Percentiles rank a stretch among this genome's conserved stretches.
Evolutionary conservation across 92 coral and sea anemone species (phyloP).

Genomic region (Palythoa heliodiscus): DNA sequence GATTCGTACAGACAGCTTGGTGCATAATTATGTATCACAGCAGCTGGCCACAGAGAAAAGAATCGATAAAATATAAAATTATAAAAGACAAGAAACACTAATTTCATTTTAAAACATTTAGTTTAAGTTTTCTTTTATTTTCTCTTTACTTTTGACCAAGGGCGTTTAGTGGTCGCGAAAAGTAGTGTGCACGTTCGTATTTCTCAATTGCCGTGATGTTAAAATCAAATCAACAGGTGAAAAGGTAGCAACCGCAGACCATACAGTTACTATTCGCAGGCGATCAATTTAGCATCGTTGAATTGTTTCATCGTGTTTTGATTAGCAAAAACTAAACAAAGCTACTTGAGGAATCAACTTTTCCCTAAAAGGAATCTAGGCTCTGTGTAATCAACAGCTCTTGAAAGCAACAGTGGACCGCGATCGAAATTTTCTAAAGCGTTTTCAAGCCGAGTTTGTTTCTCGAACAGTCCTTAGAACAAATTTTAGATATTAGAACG

Average conservation of each 20-base stretch:
- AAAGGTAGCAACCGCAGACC: conserved; percentile 42
- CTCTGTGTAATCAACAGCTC: background rate
- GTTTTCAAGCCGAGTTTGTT: background rate
- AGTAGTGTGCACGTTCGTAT: conserved; percentile 1
- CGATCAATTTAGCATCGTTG: background rate
- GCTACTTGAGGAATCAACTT: background rate
- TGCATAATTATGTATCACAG: conserved; percentile 34
- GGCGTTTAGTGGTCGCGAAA: background rate
- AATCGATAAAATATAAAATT: conserved; percentile 9
- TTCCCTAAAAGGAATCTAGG: background rate
- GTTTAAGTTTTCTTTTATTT: background rate
- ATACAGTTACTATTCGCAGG: conserved; percentile 15
- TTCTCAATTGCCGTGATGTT: background rate
- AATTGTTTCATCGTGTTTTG: background rate
- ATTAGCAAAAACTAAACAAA: background rate
- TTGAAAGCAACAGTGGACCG: background rate
- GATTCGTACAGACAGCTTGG: background rate
- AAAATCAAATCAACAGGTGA: conserved; percentile 32
- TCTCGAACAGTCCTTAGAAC: background rate
- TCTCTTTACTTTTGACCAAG: background rate
- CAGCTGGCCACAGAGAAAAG: conserved; percentile 33
- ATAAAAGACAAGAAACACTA: background rate
- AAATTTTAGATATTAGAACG: background rate
- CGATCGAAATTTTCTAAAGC: background rate
- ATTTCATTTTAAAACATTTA: background rate